Conservation (phyloP, 2,888 invertebrate species). For the Archips crataeganus region DNA sequence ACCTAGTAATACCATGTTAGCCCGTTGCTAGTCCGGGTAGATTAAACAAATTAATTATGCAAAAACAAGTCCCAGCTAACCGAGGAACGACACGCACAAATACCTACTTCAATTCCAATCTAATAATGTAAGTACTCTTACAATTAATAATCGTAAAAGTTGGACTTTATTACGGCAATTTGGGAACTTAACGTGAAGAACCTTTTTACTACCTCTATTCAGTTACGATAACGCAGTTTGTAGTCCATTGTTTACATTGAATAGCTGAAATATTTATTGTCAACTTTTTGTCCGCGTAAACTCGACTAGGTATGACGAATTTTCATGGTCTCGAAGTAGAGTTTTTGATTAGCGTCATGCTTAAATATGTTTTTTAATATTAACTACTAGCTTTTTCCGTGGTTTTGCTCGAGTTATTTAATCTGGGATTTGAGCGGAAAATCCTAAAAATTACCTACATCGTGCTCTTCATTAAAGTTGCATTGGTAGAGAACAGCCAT, state of each 20-base stretch:
- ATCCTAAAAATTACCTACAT: too few species aligned
- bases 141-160: constrained; percentile 41
- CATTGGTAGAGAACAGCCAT: too few species aligned
- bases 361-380: too few species aligned
- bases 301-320: too few species aligned
- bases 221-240: neutral
- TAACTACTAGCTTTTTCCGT: too few species aligned
- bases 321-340: too few species aligned
- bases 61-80: constrained; percentile 57
- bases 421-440: too few species aligned
- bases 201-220: constrained; percentile 3
- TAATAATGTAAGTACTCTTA: constrained; percentile 38
- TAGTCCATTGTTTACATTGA: neutral
- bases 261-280: too few species aligned
- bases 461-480: too few species aligned
- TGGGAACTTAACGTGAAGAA: constrained; percentile 3
- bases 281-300: too few species aligned
- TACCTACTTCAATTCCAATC: constrained; percentile 42
- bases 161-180: constrained; percentile 27
- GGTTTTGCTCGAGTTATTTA: too few species aligned
- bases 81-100: constrained; percentile 57
- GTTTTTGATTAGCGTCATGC: too few species aligned
- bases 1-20: constrained; percentile 12
- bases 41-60: constrained; percentile 74
- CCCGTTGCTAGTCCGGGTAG: constrained; percentile 55